These are phyloP conservation scores for Molossus alvarezi DNA, from an alignment of 2,797 vertebrate species.

Conservation along the genomic window DNA sequence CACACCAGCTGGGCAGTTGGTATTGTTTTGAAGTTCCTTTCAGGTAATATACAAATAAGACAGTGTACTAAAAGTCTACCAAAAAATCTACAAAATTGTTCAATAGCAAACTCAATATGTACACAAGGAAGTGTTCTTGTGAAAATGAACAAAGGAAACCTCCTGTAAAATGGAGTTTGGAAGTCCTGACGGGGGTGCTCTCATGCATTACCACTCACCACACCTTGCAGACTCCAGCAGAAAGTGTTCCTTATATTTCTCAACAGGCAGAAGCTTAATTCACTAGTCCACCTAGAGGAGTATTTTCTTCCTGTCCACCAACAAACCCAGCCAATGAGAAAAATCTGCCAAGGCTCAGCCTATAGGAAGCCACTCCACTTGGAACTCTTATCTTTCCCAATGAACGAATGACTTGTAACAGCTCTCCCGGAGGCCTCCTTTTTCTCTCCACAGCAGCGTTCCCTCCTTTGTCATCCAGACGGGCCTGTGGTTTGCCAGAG, in stretches of 20 bases:
- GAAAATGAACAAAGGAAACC: background rate
- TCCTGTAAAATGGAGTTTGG: background rate
- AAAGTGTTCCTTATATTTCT: background rate
- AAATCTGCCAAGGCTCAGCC: background rate
- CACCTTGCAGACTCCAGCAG: background rate
- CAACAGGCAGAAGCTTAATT: background rate
- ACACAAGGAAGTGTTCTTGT: background rate
- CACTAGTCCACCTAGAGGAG: background rate
- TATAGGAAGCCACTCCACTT: background rate
- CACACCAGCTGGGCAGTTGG: background rate
- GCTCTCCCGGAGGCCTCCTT: background rate
- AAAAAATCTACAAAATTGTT: background rate
- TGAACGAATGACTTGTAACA: background rate
- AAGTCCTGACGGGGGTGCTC: background rate
- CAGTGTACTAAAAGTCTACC: background rate
- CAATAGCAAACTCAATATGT: background rate
- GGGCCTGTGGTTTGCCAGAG: background rate
- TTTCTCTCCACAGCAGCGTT: background rate
- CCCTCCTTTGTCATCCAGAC: background rate
- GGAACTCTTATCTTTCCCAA: background rate
- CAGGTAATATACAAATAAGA: background rate
- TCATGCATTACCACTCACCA: background rate
- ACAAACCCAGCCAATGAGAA: background rate
- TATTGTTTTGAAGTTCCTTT: constrained; percentile 10
- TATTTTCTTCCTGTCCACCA: background rate